phyloP scores from a whole-genome alignment of 2,797 vertebrate genomes.

The Caiman crocodilus region DNA sequence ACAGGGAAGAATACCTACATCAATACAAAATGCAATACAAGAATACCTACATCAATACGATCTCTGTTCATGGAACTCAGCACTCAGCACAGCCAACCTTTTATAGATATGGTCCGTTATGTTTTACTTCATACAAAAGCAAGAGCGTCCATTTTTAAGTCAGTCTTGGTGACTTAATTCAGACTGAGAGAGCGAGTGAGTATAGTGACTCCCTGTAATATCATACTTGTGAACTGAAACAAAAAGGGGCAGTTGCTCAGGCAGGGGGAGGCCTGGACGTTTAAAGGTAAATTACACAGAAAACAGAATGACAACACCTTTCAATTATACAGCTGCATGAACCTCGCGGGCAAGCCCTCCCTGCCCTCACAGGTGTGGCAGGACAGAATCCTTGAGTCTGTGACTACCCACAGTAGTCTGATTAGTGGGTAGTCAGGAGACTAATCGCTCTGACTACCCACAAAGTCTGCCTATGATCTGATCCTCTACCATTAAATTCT shows the following conservation, averaged over 20 bases:
- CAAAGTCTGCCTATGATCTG: neutral
- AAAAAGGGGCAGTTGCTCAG: neutral
- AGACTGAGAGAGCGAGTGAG: accelerated
- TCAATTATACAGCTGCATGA: accelerated
- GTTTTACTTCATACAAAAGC: neutral
- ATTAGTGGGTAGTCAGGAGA: no score
- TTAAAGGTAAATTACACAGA: accelerated
- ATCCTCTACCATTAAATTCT: neutral
- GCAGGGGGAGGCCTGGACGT: accelerated
- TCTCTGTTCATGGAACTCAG: no score
- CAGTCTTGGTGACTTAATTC: neutral
- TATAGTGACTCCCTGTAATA: no score
- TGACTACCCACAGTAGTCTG: accelerated
- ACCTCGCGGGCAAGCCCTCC: neutral
- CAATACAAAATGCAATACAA: no score
- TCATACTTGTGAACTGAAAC: accelerated
- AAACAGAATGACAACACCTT: neutral
- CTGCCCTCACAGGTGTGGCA: no score
- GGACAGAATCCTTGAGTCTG: neutral
- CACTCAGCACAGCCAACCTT: accelerated
- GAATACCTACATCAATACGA: no score
- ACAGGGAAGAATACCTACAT: neutral
- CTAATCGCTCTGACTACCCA: accelerated
- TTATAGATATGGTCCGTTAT: accelerated
- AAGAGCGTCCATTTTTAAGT: neutral